Conservation (phyloP, 2,888 invertebrate species). For the Lepeophtheirus nordmannii region DNA sequence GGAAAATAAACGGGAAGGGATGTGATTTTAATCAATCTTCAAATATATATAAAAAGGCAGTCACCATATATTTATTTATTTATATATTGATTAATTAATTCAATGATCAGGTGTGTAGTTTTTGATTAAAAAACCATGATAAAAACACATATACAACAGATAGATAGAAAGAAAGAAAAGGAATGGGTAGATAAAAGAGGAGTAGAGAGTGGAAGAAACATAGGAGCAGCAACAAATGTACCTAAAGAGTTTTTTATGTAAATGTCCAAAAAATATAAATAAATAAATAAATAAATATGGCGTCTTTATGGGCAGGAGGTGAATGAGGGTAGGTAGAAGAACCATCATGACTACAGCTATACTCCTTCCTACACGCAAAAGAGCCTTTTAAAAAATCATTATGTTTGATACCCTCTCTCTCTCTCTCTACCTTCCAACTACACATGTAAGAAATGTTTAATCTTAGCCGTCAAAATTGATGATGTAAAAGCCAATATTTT, state of each 20-base stretch:
- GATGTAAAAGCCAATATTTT: too few species aligned
- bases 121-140: neutral
- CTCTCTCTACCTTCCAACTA: too few species aligned
- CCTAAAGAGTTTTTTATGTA: conserved; percentile 5
- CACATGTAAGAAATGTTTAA: too few species aligned
- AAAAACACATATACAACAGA: neutral
- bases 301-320: neutral
- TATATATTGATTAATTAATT: neutral
- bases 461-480: too few species aligned
- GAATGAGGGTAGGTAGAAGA: too few species aligned
- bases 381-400: too few species aligned
- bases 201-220: neutral
- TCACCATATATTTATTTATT: too few species aligned
- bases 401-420: too few species aligned
- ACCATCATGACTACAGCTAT: too few species aligned
- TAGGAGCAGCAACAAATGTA: neutral
- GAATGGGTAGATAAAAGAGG: neutral
- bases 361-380: too few species aligned
- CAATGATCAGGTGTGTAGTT: conserved; percentile 4
- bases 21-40: conserved; percentile 2
- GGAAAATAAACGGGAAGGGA: neutral
- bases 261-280: conserved; percentile 1
- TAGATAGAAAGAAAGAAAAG: neutral
- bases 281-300: neutral
- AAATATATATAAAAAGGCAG: neutral